Conservation (phyloP, 1,140 invertebrate species). For the Leucophenga varia region DNA sequence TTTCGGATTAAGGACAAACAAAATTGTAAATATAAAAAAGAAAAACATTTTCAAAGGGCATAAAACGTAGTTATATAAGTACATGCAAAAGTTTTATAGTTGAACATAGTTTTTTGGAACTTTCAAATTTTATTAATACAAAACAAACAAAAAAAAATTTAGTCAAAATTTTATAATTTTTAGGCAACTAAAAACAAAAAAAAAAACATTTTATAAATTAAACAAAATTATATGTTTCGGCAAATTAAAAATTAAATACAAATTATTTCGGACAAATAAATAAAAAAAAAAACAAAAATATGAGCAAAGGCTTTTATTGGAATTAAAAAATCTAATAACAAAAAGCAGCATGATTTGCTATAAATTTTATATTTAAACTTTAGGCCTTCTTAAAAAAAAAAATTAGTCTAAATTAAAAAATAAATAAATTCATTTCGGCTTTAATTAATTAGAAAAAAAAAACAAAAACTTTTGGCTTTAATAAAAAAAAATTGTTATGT, state of each 20-base stretch:
- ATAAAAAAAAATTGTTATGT: constrained; percentile 49
- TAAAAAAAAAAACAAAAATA: constrained; percentile 17
- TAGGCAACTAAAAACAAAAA: constrained; percentile 32
- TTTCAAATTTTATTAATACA: constrained; percentile 1
- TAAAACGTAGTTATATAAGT: background rate
- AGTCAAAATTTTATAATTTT: constrained; percentile 51
- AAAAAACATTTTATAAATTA: constrained; percentile 15
- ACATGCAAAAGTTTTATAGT: constrained; percentile 47
- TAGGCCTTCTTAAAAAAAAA: constrained; percentile 52
- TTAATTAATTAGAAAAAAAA: constrained; percentile 25
- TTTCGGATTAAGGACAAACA: too few species aligned
- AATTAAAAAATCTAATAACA: constrained; percentile 34
- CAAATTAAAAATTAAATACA: constrained; percentile 3
- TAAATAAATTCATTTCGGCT: constrained; percentile 34
- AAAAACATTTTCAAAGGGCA: constrained; percentile 11
- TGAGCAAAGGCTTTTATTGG: constrained; percentile 45
- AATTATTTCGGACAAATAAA: constrained; percentile 3
- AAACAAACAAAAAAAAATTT: constrained; percentile 12
- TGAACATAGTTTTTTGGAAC: constrained; percentile 14
- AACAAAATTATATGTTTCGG: constrained; percentile 29
- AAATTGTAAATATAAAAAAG: constrained; percentile 35
- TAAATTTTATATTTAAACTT: constrained; percentile 26
- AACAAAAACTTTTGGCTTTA: constrained; percentile 49
- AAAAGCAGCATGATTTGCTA: constrained; percentile 47
- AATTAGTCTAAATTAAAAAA: constrained; percentile 21